Percentiles rank a stretch among this genome's conserved stretches.
Evolutionary conservation across 2,797 vertebrate species (phyloP).

Genomic region (Vireo griseus): DNA sequence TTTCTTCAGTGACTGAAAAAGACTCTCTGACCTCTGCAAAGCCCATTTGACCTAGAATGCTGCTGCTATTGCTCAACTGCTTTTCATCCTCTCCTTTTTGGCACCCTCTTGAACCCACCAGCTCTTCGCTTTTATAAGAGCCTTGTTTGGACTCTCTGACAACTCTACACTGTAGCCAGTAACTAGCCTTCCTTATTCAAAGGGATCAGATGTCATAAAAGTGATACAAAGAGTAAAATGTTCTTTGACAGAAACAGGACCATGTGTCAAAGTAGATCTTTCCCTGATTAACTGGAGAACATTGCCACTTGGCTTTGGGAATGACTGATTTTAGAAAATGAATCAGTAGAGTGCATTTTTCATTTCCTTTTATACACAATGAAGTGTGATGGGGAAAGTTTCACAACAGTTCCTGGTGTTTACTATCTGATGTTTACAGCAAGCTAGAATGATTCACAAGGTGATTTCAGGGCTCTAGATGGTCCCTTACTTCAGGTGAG

Average conservation of each 20-base stretch:
- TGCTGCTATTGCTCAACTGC: background rate
- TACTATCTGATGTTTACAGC: background rate
- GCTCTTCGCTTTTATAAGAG: background rate
- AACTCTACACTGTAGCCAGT: background rate
- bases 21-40: background rate
- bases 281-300: background rate
- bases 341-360: background rate
- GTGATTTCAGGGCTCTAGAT: background rate
- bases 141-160: background rate
- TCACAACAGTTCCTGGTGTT: background rate
- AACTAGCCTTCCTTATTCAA: background rate
- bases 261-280: background rate
- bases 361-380: background rate
- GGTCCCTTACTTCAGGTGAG: background rate
- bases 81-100: slow-evolving; percentile 13
- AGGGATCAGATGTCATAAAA: background rate
- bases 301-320: background rate
- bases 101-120: background rate
- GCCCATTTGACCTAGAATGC: background rate
- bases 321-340: background rate
- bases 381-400: background rate
- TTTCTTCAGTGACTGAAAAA: background rate
- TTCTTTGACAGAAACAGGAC: slow-evolving; percentile 1
- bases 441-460: background rate
- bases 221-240: background rate